Evolutionary conservation across 2,797 vertebrate species (phyloP), one percentile per base, ranked within the genome.

Genomic region (Thaleichthys pacificus): DNA sequence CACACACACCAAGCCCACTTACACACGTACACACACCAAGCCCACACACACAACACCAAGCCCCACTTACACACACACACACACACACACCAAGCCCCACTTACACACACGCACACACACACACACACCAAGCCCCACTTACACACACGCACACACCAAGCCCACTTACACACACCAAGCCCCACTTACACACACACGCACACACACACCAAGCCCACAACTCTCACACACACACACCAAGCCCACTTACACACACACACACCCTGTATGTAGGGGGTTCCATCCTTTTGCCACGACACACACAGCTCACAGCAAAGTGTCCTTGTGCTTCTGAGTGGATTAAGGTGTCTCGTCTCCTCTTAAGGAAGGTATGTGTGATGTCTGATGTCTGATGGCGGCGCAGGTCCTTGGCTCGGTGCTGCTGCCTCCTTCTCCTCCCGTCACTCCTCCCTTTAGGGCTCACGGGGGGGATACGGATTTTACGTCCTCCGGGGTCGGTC

Each of bases 321-420:
- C 58, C 5, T 14, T 26, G 21, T 24, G 21, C 3, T 77, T 22
- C 68, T 71, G 74, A 26, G 80, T 76, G 51, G 42, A 35, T 38
- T 7, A 61, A 5, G 57, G 65, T 75, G 0, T n/a, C 62, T 22
- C 61, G 14, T 49, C 54, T 77, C 56, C 30, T 32, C 5, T 30
- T 4, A 32, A 84, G 76, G 62, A 83, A 85, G 68, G 74, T 80
- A 81, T 85, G 79, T 2, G 1, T 26, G 1, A 26, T 26, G 26
- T 83, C 62, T 68, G 76, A 47, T 49, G 24, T 68, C 35, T 73
- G 75, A 86, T 81, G 79, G 82, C 73, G 76, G 54, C 32, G 17
- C 38, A 56, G 32, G 77, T 69, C 76, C 72, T 81, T 73, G 70
- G 68, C 56, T 78, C 24, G 28, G 79, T 77, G 82, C 82, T 83